Evolutionary conservation across 2,888 invertebrate species (phyloP).

Genomic region (Phymatocera aterrima): DNA sequence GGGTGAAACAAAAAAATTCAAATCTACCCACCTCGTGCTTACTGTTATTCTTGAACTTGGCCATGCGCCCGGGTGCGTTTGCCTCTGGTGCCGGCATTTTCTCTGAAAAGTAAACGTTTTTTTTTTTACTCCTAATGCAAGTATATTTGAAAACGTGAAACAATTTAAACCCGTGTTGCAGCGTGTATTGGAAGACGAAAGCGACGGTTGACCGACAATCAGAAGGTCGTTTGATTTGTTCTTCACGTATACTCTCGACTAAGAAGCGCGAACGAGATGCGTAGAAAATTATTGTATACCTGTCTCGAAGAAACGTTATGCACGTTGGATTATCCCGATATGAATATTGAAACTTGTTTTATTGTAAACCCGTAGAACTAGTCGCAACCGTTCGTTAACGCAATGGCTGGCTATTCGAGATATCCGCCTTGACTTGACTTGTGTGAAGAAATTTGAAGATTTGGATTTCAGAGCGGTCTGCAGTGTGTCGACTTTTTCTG

Average conservation of each 20-base stretch:
- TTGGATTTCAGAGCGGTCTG: conserved; percentile 8
- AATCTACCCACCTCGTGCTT: conserved; percentile 83
- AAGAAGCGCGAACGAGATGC: not conserved
- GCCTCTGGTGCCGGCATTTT: conserved; percentile 80
- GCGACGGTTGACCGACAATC: conserved; percentile 6
- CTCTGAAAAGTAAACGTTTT: conserved; percentile 44
- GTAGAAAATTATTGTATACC: not conserved
- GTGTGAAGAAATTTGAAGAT: conserved; percentile 32
- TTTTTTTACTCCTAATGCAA: not conserved
- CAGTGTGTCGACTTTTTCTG: not conserved
- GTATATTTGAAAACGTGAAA: not conserved
- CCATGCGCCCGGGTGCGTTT: conserved; percentile 78
- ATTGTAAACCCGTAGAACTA: not conserved
- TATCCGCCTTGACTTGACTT: not conserved
- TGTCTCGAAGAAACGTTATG: not conserved
- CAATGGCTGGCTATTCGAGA: conserved; percentile 20
- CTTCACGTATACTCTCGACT: not conserved
- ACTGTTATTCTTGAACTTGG: conserved; percentile 87
- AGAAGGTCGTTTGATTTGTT: not conserved
- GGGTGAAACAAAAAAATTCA: conserved; percentile 42
- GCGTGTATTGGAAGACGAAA: not conserved
- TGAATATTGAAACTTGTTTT: not conserved
- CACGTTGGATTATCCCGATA: not conserved
- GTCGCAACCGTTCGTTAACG: not conserved
- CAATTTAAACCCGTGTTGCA: not conserved